These are phyloP conservation scores for Saccopteryx bilineata DNA, from an alignment of 2,113 vertebrate genomes.

Conservation along the genomic window DNA sequence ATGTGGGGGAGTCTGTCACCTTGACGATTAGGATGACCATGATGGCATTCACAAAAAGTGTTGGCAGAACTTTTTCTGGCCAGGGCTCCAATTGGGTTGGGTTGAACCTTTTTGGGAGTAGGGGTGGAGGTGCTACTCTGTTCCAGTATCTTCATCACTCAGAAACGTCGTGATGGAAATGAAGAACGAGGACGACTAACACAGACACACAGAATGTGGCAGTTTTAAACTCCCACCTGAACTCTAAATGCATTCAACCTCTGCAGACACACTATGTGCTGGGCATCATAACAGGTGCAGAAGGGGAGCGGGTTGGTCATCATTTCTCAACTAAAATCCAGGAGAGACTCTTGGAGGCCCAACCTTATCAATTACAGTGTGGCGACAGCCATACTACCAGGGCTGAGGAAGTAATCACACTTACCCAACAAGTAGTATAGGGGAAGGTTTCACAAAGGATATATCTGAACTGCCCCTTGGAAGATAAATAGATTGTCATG, in stretches of 20 bases:
- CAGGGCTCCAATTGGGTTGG: neutral
- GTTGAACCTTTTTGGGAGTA: neutral
- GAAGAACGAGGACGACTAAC: neutral
- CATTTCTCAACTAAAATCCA: neutral
- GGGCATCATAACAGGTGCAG: no score
- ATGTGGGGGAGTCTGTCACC: accelerated
- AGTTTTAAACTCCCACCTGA: neutral
- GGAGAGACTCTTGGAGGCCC: neutral
- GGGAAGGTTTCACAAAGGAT: neutral
- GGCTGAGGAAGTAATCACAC: neutral
- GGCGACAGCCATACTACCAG: neutral
- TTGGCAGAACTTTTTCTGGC: neutral
- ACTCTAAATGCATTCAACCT: neutral
- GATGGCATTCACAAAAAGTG: neutral
- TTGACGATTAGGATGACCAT: accelerated
- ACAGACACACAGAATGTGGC: neutral
- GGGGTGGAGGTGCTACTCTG: neutral
- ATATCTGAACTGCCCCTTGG: neutral
- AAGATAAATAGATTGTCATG: neutral
- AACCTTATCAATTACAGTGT: neutral
- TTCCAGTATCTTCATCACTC: neutral
- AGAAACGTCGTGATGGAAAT: neutral
- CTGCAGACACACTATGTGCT: neutral
- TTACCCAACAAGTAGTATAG: neutral
- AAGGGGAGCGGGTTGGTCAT: no score